phyloP scores from a whole-genome alignment of 2,888 invertebrate genomes.

The Osmoderma eremita region DNA sequence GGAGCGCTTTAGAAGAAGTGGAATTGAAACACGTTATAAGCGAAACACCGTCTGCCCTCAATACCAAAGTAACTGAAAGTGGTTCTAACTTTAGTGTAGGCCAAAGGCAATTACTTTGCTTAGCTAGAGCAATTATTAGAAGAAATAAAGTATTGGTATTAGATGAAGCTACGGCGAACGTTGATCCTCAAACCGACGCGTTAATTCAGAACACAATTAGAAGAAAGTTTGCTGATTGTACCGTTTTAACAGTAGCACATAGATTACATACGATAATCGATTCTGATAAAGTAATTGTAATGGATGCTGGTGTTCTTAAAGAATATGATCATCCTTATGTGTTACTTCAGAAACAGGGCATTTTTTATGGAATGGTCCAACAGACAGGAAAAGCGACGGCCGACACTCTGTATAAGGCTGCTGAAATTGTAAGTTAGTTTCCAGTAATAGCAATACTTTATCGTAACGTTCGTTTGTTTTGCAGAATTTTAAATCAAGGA shows the following conservation, averaged over 20 bases:
- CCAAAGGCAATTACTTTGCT: slow-evolving; percentile 67
- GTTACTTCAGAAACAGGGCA: slow-evolving; percentile 63
- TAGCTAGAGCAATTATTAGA: slow-evolving; percentile 66
- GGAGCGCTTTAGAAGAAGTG: slow-evolving; percentile 46
- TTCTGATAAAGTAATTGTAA: slow-evolving; percentile 79
- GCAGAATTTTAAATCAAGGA: slow-evolving; percentile 38
- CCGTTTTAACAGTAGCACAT: slow-evolving; percentile 84
- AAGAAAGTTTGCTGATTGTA: slow-evolving; percentile 76
- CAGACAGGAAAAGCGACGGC: slow-evolving; percentile 42
- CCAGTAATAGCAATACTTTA: neutral
- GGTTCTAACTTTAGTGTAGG: slow-evolving; percentile 66
- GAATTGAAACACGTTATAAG: slow-evolving; percentile 44
- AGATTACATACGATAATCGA: slow-evolving; percentile 85
- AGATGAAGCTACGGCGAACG: slow-evolving; percentile 68
- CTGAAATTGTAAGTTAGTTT: slow-evolving; percentile 62
- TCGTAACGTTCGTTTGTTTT: slow-evolving; percentile 5
- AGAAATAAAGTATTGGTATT: slow-evolving; percentile 65
- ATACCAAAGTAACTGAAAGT: slow-evolving; percentile 57
- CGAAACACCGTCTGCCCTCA: slow-evolving; percentile 31
- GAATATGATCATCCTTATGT: slow-evolving; percentile 80
- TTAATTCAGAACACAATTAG: slow-evolving; percentile 72
- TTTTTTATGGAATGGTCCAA: slow-evolving; percentile 43
- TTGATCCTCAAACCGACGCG: slow-evolving; percentile 65
- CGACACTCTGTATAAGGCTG: slow-evolving; percentile 64
- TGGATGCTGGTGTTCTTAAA: slow-evolving; percentile 77